These are phyloP conservation scores for Delia radicum DNA, from an alignment of 1,140 invertebrate genomes.

Conservation along the genomic window DNA sequence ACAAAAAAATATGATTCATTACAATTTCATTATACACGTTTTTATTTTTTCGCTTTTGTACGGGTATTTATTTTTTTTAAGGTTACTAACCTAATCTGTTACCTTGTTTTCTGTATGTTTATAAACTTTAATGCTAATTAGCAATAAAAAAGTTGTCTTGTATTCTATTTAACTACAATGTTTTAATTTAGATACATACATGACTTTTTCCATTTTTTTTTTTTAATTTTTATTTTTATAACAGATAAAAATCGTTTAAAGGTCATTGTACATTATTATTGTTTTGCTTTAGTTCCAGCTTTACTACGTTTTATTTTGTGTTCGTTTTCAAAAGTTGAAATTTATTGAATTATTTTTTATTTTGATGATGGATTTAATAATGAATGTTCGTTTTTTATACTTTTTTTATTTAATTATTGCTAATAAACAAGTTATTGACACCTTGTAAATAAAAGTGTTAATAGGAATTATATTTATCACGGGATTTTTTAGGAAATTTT, in stretches of 20 bases:
- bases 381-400: neutral
- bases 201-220: neutral
- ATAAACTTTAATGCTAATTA: too few species aligned
- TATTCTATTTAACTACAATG: too few species aligned
- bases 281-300: neutral
- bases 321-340: too few species aligned
- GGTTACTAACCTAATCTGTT: neutral
- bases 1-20: neutral
- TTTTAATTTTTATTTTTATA: neutral
- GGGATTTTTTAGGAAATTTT: too few species aligned
- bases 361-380: neutral
- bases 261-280: neutral
- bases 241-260: neutral
- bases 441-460: neutral
- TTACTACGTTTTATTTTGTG: neutral
- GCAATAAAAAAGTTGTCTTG: too few species aligned
- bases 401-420: neutral
- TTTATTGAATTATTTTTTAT: neutral
- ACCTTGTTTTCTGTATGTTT: neutral
- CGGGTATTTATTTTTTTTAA: too few species aligned
- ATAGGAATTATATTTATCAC: too few species aligned
- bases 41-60: too few species aligned
- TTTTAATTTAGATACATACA: too few species aligned
- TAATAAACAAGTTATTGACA: neutral
- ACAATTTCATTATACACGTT: too few species aligned